Evolutionary conservation across 2,113 vertebrate genomes (phyloP), one percentile per base, ranked within the genome.

Genomic region (Archocentrus centrarchus): DNA sequence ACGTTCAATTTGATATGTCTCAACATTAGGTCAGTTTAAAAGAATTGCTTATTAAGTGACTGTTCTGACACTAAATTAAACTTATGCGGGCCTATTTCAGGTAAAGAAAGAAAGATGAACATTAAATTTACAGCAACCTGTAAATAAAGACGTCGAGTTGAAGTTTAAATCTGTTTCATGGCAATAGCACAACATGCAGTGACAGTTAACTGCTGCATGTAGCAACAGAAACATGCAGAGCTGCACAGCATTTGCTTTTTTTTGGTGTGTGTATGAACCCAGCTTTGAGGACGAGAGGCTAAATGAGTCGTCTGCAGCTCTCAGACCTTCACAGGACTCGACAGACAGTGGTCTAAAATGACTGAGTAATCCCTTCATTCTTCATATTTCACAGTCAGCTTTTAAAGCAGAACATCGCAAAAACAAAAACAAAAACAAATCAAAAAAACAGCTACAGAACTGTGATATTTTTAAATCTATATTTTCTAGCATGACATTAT

Each of bases 201-300:
- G 17, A 68, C 64, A 18, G 41, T 15, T 70, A 30, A 18, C 11
- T 47, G 47, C 47, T 30, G 64, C 27, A 47, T 30, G 27, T 0
- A 50, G 9, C 0, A 15, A 70, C 24, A 1, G 24, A 70, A 24
- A 30, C 15, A 70, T 50, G 41, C 64, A 50, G 64, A 70, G 0
- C 22, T 68, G 41, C 3, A 68, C 64, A 70, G 41, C 47, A 11
- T 50, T 50, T 18, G 18, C 0, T 0, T 70, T 50, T 44, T 3
- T 44, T 3, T 68, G 32, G 32, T 35, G 37, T 39, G 8, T 10
- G 9, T 39, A 9, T 0, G 0, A 0, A 30, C 41, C 1, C 15
- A 50, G 44, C 44, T 14, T 13, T 47, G 11, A 47, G 44, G 13
- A 14, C 11, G 2, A 0, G 22, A 70, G 22, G 47, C 5, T 50